phyloP scores from a whole-genome alignment of 2,888 invertebrate species.

The Mellilla xanthometata region DNA sequence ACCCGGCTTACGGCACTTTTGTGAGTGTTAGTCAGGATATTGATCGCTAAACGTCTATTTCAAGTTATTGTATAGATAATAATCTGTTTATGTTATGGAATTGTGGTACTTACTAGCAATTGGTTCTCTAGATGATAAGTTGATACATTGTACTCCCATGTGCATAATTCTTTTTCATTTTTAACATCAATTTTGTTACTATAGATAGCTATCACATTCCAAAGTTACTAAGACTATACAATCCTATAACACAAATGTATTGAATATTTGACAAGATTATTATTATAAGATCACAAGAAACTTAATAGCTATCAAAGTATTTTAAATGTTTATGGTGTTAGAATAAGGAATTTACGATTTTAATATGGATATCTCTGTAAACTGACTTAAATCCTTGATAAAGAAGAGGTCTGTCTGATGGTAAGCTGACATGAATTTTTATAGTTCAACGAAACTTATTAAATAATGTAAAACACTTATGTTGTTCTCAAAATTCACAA shows the following conservation, averaged over 20 bases:
- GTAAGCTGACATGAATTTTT: slow-evolving; percentile 17
- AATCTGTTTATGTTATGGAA: slow-evolving; percentile 41
- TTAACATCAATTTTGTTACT: slow-evolving; percentile 32
- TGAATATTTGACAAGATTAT: slow-evolving; percentile 15
- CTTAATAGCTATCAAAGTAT: slow-evolving; percentile 37
- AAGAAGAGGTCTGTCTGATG: slow-evolving; percentile 11
- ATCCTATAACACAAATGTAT: slow-evolving; percentile 23
- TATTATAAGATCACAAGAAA: slow-evolving; percentile 19
- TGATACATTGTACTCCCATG: slow-evolving; percentile 44
- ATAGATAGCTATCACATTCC: slow-evolving; percentile 60
- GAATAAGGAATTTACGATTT: slow-evolving; percentile 24
- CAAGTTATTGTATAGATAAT: slow-evolving; percentile 11
- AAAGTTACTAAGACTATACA: slow-evolving; percentile 37
- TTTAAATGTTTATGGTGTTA: slow-evolving; percentile 26
- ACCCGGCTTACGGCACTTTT: slow-evolving; percentile 36
- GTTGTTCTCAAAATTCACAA: slow-evolving; percentile 13
- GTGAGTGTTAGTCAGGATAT: slow-evolving; percentile 33
- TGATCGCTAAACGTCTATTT: slow-evolving; percentile 23
- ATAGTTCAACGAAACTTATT: slow-evolving; percentile 19
- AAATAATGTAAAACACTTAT: slow-evolving; percentile 13
- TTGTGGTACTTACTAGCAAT: slow-evolving; percentile 59
- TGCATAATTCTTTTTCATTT: slow-evolving; percentile 37
- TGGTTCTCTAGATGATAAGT: slow-evolving; percentile 57
- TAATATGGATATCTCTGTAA: slow-evolving; percentile 20
- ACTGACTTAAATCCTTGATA: slow-evolving; percentile 18